phyloP scores from a whole-genome alignment of 2,797 vertebrate species.

The Lindbergichthys nudifrons region DNA sequence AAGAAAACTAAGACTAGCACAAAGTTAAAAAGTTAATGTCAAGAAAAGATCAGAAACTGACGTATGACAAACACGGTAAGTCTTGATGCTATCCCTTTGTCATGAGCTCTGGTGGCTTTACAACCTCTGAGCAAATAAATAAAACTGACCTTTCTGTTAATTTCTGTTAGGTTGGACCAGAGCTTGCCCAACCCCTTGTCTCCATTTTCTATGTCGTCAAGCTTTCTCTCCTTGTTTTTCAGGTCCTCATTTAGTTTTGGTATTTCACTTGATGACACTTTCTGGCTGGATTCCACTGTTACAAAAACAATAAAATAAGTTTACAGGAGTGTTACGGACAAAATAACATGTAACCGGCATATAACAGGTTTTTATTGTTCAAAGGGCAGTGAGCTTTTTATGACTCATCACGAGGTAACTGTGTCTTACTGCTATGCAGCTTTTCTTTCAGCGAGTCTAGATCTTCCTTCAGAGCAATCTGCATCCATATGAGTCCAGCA shows the following conservation, averaged over 20 bases:
- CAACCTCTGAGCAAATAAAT: not conserved
- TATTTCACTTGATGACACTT: constrained; percentile 92
- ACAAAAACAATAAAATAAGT: constrained; percentile 37
- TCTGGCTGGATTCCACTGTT: constrained; percentile 96
- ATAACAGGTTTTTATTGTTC: not conserved
- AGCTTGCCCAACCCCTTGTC: constrained; percentile 90
- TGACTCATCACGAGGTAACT: constrained; percentile 14
- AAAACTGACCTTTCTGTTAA: constrained; percentile 91
- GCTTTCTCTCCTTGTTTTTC: constrained; percentile 88
- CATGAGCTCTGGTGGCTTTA: not conserved
- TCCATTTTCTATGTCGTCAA: constrained; percentile 91
- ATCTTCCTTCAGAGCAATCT: constrained; percentile 96
- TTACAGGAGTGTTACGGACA: constrained; percentile 27
- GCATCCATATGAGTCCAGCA: constrained; percentile 98
- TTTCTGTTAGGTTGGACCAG: constrained; percentile 96
- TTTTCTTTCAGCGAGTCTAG: constrained; percentile 95
- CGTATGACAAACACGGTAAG: not conserved
- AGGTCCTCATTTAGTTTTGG: constrained; percentile 94
- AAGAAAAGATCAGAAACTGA: not conserved
- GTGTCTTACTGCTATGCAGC: constrained; percentile 90
- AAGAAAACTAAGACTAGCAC: not conserved
- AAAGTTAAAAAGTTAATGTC: not conserved
- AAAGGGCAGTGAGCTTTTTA: constrained; percentile 18
- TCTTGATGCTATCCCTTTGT: not conserved
- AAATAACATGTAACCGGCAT: not conserved